Conservation (phyloP, 2,113 vertebrate genomes). For the Isurus oxyrinchus region DNA sequence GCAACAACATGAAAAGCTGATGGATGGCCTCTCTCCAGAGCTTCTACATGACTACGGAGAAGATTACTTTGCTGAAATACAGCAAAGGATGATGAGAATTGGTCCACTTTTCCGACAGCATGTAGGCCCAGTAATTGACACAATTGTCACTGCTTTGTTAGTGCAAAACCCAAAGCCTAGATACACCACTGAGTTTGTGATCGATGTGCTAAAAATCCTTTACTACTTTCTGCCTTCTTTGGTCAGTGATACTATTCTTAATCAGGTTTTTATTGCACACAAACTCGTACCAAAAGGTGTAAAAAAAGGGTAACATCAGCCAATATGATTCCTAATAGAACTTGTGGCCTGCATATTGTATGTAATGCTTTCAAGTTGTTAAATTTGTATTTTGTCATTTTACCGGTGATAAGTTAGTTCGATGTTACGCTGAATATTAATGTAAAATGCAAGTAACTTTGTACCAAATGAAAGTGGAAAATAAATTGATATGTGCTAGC, state of each 20-base stretch:
- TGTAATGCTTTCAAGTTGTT: not conserved
- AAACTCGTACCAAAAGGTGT: slow-evolving; percentile 55
- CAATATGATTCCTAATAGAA: not conserved
- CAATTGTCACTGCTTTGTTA: slow-evolving; percentile 73
- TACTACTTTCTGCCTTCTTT: slow-evolving; percentile 69
- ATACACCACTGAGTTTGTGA: slow-evolving; percentile 77
- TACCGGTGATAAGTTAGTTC: not conserved
- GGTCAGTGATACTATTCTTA: slow-evolving; percentile 70
- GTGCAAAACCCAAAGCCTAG: slow-evolving; percentile 58
- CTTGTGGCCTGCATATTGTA: not conserved
- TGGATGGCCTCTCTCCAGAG: slow-evolving; percentile 61
- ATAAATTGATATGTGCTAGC: not conserved
- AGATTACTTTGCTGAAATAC: slow-evolving; percentile 76
- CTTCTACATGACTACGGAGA: slow-evolving; percentile 83
- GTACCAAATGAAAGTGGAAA: not conserved
- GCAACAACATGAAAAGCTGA: slow-evolving; percentile 62
- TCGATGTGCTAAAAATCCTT: slow-evolving; percentile 80
- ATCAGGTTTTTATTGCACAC: slow-evolving; percentile 74
- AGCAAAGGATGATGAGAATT: slow-evolving; percentile 68
- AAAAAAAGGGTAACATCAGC: not conserved
- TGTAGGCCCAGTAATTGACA: slow-evolving; percentile 71
- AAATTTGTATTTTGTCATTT: not conserved
- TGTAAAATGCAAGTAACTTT: not conserved
- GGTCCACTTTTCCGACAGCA: slow-evolving; percentile 63
- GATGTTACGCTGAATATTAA: not conserved